Evolutionary conservation across 1,140 invertebrate species (phyloP), one percentile per base, ranked within the genome.

Genomic region (Bombus pyrosoma): DNA sequence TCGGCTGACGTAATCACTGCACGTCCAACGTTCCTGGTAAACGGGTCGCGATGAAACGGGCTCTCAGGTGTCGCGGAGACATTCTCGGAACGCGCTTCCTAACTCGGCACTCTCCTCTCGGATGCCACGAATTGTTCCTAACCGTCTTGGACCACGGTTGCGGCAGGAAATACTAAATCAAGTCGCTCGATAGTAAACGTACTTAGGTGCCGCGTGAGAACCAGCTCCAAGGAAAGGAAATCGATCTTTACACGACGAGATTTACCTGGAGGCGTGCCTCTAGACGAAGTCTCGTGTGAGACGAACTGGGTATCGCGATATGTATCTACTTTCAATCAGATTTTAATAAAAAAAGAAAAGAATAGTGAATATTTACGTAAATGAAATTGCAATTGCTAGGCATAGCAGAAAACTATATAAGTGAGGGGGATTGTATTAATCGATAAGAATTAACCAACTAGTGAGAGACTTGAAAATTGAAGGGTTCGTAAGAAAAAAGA

Each of bases 61-160:
- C 86, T 74, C 74, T 87, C 92, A 93, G 91, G 92, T 93, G 92
- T 93, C 91, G 89, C 89, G 85, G 64, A 85, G 86, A 92, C 83
- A 93, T 93, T 89, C 89, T 89, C 91, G 91, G 89, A 92, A 93
- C 90, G 90, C 80, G 85, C 78, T 73, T 62, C 86, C 86, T 66
- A 78, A 80, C 41, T 64, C 57, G 37, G 10, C 57, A 13, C 32
- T 47, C 78, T 53, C 53, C 87, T 72, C 64, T 71, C 64, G 77
- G 75, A 89, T 89, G 85, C 85, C 86, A 77, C 76, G 76, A 66
- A 86, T 81, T 64, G 73, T 75, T 75, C 53, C n/a, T 28, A 41
- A 34, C 47, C 71, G 28, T 12, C 32, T 39, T 57, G 37, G 28
- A 62, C 59, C 47, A 43, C 83, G 41, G 59, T 8, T 18, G 34